These are phyloP conservation scores for Metridium senile DNA, from an alignment of 92 coral and sea anemone species.

Conservation along the genomic window DNA sequence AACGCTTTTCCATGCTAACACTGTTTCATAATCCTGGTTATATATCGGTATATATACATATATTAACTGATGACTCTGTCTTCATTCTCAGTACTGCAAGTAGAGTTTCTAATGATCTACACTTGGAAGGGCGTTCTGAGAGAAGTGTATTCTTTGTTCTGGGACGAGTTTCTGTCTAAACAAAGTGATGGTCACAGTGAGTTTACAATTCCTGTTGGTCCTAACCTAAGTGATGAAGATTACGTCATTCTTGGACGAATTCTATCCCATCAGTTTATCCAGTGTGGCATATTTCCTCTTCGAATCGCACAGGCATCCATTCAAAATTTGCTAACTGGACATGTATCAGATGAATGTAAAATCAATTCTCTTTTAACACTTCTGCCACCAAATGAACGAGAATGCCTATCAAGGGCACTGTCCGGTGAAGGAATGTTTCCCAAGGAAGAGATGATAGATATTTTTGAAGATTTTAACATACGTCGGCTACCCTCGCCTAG, in stretches of 20 bases:
- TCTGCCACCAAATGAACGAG: conserved; percentile 47
- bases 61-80: too few relatives aligned
- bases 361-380: conserved; percentile 43
- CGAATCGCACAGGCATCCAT: conserved; percentile 48
- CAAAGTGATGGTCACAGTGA: conserved; percentile 45
- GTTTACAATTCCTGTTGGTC: conserved; percentile 39
- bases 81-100: conserved; percentile 15
- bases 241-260: conserved; percentile 45
- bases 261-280: conserved; percentile 60
- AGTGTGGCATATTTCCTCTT: conserved; percentile 51
- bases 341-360: conserved; percentile 38
- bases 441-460: conserved; percentile 22
- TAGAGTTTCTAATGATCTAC: too few relatives aligned
- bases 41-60: too few relatives aligned
- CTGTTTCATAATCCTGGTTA: too few relatives aligned
- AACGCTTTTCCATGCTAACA: too few relatives aligned
- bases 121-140: conserved; percentile 52
- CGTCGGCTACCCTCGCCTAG: conserved; percentile 47
- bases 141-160: conserved; percentile 57
- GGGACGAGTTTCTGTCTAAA: conserved; percentile 41
- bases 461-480: conserved; percentile 45
- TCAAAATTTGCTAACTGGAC: conserved; percentile 49
- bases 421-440: conserved; percentile 37
- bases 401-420: conserved; percentile 38
- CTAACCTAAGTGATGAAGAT: conserved; percentile 43